Conservation (phyloP, 1,140 invertebrate species). For the Meloidogyne chitwoodi region DNA sequence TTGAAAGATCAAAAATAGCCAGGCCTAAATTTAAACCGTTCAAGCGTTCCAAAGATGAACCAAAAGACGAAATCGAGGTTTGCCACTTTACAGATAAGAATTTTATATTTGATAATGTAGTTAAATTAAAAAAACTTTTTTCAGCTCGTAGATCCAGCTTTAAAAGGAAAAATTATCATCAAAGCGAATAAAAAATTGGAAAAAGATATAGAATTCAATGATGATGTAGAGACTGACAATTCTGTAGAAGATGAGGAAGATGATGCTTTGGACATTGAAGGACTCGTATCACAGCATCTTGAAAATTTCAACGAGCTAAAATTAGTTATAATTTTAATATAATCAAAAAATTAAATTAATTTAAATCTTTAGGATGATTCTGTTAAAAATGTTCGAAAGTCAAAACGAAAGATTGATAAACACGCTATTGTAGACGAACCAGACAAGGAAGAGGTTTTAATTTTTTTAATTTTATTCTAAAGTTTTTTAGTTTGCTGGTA, state of each 20-base stretch:
- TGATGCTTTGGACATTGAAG: constrained; percentile 26
- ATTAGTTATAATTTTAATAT: constrained; percentile 45
- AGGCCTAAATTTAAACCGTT: constrained; percentile 21
- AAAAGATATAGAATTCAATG: constrained; percentile 24
- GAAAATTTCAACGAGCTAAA: constrained; percentile 25
- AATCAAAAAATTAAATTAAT: constrained; percentile 33
- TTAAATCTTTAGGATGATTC: constrained; percentile 31
- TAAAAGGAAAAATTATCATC: neutral
- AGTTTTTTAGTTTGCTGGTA: constrained; percentile 27
- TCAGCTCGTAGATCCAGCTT: neutral
- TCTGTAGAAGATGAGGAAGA: constrained; percentile 36
- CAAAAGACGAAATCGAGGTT: constrained; percentile 33
- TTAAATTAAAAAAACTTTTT: neutral
- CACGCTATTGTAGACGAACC: constrained; percentile 4
- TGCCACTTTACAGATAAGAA: neutral
- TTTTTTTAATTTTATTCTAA: neutral
- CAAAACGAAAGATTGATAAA: constrained; percentile 38
- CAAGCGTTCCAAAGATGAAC: constrained; percentile 29
- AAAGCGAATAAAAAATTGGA: constrained; percentile 16
- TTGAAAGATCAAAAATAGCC: constrained; percentile 38
- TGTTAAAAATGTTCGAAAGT: constrained; percentile 46
- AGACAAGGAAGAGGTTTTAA: neutral
- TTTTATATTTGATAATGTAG: neutral
- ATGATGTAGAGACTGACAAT: constrained; percentile 11
- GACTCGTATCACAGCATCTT: constrained; percentile 12